These are phyloP conservation scores for Drosophila varians DNA, from an alignment of 1,140 invertebrate species.

Conservation along the genomic window DNA sequence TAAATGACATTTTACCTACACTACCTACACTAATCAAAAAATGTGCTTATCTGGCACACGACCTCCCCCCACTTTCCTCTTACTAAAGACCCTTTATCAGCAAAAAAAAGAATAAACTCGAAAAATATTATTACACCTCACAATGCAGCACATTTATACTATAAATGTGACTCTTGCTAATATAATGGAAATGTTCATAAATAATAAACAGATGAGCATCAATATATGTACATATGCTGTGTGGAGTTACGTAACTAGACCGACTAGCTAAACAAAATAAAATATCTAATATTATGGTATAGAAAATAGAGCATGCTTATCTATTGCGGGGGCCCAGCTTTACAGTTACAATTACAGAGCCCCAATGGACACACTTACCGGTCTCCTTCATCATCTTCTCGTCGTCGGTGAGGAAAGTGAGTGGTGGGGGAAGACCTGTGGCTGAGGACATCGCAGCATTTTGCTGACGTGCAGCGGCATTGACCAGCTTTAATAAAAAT, in stretches of 20 bases:
- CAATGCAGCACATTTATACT: neutral
- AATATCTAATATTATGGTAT: slow-evolving; percentile 23
- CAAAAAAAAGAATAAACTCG: slow-evolving; percentile 24
- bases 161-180: neutral
- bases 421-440: slow-evolving; percentile 83
- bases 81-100: slow-evolving; percentile 35
- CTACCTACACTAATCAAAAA: slow-evolving; percentile 33
- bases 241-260: slow-evolving; percentile 31
- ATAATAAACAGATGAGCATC: slow-evolving; percentile 19
- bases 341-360: slow-evolving; percentile 1
- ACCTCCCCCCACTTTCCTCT: neutral
- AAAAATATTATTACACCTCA: slow-evolving; percentile 1
- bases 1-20: slow-evolving; percentile 20
- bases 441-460: slow-evolving; percentile 66
- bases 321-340: neutral
- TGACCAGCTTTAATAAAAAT: slow-evolving; percentile 58
- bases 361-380: slow-evolving; percentile 84
- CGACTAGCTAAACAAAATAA: slow-evolving; percentile 13
- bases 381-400: slow-evolving; percentile 91
- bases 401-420: slow-evolving; percentile 90
- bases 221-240: neutral
- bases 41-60: slow-evolving; percentile 44
- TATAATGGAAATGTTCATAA: slow-evolving; percentile 9
- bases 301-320: slow-evolving; percentile 33
- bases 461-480: slow-evolving; percentile 77